Evolutionary conservation across 2,888 invertebrate species (phyloP).

Genomic region (Melieria crassipennis): DNA sequence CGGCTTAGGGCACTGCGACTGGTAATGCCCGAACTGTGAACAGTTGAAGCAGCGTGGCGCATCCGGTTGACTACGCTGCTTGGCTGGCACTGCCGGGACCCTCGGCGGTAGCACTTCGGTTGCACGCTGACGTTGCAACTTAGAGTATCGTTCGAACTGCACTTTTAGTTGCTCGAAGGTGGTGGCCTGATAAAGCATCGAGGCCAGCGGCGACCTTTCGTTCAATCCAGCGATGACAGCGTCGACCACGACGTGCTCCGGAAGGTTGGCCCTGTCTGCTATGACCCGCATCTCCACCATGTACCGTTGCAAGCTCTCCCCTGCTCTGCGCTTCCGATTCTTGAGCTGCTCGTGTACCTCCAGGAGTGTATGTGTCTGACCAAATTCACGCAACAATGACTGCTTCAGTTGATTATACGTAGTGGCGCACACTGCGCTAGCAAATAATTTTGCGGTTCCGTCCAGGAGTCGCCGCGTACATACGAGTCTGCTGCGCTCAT

Average conservation of each 20-base stretch:
- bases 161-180: neutral
- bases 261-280: neutral
- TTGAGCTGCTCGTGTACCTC: conserved; percentile 1
- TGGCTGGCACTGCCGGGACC: neutral
- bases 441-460: conserved; percentile 17
- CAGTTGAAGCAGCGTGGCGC: neutral
- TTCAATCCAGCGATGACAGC: conserved; percentile 4
- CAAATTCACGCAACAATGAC: neutral
- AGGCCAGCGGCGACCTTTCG: neutral
- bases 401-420: neutral
- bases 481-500: conserved; percentile 1
- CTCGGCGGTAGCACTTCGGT: too few species aligned
- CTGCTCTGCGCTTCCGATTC: neutral
- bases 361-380: neutral
- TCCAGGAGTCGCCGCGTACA: conserved; percentile 1
- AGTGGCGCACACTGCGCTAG: neutral
- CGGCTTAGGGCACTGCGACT: too few species aligned
- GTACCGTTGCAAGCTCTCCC: conserved; percentile 7
- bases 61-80: neutral
- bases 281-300: conserved; percentile 20
- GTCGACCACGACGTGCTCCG: conserved; percentile 4
- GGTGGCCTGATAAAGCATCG: neutral
- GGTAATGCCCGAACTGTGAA: too few species aligned
- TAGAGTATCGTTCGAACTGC: neutral
- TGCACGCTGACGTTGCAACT: too few species aligned